Evolutionary conservation across 1,140 invertebrate species (phyloP).

Genomic region (Trypoxylus dichotomus): DNA sequence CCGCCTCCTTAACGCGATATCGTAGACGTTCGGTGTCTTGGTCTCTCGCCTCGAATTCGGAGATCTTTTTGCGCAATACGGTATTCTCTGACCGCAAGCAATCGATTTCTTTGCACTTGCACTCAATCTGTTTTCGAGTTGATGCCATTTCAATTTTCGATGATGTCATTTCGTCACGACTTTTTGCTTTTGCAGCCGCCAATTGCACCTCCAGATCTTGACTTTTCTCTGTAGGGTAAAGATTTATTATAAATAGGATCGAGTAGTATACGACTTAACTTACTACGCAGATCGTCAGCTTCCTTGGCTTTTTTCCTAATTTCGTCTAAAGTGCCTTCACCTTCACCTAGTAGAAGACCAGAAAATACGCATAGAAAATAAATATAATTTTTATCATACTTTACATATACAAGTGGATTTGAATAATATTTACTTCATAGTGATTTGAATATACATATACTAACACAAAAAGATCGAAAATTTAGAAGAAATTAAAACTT

Average conservation of each 20-base stretch:
- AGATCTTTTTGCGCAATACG: slow-evolving; percentile 25
- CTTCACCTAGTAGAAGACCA: neutral
- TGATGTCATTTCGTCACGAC: neutral
- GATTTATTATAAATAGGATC: slow-evolving; percentile 16
- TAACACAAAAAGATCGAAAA: too few relatives aligned
- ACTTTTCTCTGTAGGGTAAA: slow-evolving; percentile 35
- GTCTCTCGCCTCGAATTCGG: slow-evolving; percentile 32
- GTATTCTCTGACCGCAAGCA: slow-evolving; percentile 19
- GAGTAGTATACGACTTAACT: slow-evolving; percentile 12
- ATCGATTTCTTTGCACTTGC: slow-evolving; percentile 27
- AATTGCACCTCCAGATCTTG: slow-evolving; percentile 29
- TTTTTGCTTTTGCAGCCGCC: slow-evolving; percentile 21
- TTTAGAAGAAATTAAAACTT: too few relatives aligned
- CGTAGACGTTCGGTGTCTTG: slow-evolving; percentile 42
- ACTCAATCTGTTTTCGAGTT: neutral
- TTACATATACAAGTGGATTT: too few relatives aligned
- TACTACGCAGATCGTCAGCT: slow-evolving; percentile 41
- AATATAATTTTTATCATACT: too few relatives aligned
- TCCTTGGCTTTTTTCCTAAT: slow-evolving; percentile 41
- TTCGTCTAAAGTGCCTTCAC: neutral
- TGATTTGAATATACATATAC: too few relatives aligned
- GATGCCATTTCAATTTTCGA: neutral
- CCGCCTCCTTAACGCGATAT: slow-evolving; percentile 42
- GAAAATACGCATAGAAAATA: neutral
- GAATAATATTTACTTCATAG: too few relatives aligned